These are phyloP conservation scores for Asarcornis scutulata DNA, from an alignment of 2,113 vertebrate genomes.

Conservation along the genomic window DNA sequence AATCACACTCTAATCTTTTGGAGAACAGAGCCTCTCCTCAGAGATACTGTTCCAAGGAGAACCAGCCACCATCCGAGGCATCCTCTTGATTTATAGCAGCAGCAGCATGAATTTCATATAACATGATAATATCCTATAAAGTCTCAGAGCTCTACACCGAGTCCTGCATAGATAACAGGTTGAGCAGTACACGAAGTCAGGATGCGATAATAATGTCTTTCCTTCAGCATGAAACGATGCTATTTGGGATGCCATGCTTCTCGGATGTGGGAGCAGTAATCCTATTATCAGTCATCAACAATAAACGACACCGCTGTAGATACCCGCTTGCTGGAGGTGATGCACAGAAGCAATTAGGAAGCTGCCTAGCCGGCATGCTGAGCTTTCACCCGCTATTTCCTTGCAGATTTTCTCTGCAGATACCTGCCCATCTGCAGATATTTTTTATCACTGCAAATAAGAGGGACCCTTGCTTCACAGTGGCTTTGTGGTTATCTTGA, in stretches of 20 bases:
- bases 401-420: conserved; percentile 32
- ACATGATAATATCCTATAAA: conserved; percentile 39
- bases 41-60: conserved; percentile 46
- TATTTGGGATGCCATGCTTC: conserved; percentile 23
- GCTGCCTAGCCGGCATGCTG: conserved; percentile 2
- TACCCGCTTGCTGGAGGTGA: conserved; percentile 48
- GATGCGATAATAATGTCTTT: conserved; percentile 36
- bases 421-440: not conserved
- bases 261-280: conserved; percentile 50
- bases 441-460: not conserved
- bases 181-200: conserved; percentile 39
- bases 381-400: conserved; percentile 24
- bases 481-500: not conserved
- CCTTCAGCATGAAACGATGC: conserved; percentile 37
- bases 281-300: conserved; percentile 59
- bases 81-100: conserved; percentile 64
- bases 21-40: conserved; percentile 33
- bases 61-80: not conserved
- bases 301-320: conserved; percentile 17
- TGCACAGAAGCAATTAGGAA: conserved; percentile 50
- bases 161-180: conserved; percentile 41
- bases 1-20: conserved; percentile 22
- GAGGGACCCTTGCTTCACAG: not conserved
- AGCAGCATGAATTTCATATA: conserved; percentile 49
- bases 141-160: not conserved